A percentile compares a stretch with the other conserved stretches of the same genome.
phyloP scores from a whole-genome alignment of 2,113 vertebrate genomes.

The Hippocampus barbouri region DNA sequence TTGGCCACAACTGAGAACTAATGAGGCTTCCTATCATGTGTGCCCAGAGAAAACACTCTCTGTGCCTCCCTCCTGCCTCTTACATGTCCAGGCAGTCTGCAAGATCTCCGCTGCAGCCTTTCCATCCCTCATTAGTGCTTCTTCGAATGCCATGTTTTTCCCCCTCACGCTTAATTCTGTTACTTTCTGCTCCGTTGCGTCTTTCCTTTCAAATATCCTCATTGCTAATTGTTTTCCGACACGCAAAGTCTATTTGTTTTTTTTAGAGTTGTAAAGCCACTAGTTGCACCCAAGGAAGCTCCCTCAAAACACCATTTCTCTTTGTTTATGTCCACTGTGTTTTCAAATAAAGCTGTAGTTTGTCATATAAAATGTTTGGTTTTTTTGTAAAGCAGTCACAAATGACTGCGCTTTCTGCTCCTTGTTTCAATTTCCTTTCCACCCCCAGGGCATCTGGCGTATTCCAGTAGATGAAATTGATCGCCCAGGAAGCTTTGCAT shows the following conservation, averaged over 20 bases:
- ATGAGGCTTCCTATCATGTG: constrained; percentile 62
- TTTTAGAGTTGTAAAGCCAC: not conserved
- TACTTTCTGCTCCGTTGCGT: constrained; percentile 19
- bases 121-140: constrained; percentile 46
- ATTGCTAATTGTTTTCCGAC: constrained; percentile 41
- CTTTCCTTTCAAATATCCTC: constrained; percentile 23
- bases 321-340: not conserved
- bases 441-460: constrained; percentile 93
- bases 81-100: constrained; percentile 32
- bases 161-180: constrained; percentile 30
- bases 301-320: not conserved
- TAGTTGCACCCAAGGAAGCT: not conserved
- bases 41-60: constrained; percentile 37
- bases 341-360: not conserved
- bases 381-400: not conserved
- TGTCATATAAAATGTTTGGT: not conserved
- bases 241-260: not conserved
- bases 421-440: not conserved
- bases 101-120: constrained; percentile 45
- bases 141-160: constrained; percentile 43
- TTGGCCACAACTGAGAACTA: constrained; percentile 57
- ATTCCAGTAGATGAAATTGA: constrained; percentile 99
- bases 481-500: constrained; percentile 96
- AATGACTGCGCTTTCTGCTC: not conserved
- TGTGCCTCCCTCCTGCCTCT: constrained; percentile 24